Conservation (phyloP, 2,113 vertebrate genomes). For the Podarcis muralis region DNA sequence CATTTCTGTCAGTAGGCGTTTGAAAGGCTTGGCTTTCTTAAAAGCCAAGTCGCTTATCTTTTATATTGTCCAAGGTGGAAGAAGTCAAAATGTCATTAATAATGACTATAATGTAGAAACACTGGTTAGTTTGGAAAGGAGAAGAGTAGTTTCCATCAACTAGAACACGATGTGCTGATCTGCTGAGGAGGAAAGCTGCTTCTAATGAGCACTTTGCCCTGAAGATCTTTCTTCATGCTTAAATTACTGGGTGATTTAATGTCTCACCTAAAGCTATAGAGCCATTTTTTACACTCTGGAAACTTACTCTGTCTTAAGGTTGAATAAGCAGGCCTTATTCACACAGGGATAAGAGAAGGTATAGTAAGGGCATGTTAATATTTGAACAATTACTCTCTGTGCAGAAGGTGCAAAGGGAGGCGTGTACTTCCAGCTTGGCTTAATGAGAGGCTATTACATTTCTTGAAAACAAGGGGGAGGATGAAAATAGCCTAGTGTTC, state of each 20-base stretch:
- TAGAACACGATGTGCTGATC: constrained; percentile 1
- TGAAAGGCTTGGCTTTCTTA: neutral
- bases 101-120: neutral
- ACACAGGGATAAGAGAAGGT: neutral
- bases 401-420: neutral
- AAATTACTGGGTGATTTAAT: constrained; percentile 17
- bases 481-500: neutral
- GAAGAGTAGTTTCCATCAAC: constrained; percentile 4
- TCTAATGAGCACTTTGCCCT: constrained; percentile 14
- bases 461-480: neutral
- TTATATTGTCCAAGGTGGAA: neutral
- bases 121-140: neutral
- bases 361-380: neutral
- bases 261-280: constrained; percentile 7
- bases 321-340: constrained; percentile 2
- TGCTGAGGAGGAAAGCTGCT: neutral
- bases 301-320: neutral
- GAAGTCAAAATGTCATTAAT: neutral
- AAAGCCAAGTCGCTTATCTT: neutral
- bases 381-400: constrained; percentile 1
- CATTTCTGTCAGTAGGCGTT: neutral
- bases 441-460: neutral
- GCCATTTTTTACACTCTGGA: constrained; percentile 7
- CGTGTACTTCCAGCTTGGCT: neutral
- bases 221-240: constrained; percentile 21